phyloP scores from a whole-genome alignment of 2,888 invertebrate species.

The Synergus japonicus region DNA sequence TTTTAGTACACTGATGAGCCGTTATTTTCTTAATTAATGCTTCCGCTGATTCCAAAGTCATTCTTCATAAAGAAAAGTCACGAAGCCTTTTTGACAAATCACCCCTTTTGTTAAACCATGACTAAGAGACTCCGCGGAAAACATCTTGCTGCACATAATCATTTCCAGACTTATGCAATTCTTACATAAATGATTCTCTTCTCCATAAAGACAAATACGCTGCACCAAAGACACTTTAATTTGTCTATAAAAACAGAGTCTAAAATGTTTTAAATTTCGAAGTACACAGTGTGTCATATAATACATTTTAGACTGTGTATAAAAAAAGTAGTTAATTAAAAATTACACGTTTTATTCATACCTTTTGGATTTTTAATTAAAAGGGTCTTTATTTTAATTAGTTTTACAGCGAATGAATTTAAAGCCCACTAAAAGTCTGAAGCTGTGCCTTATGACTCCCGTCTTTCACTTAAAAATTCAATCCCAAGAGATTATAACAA shows the following conservation, averaged over 20 bases:
- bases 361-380: neutral
- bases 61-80: neutral
- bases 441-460: neutral
- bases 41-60: neutral
- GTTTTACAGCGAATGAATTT: neutral
- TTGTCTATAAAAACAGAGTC: too few species aligned
- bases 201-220: neutral
- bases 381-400: neutral
- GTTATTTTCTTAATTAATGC: constrained; percentile 1
- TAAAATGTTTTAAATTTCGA: too few species aligned
- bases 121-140: neutral
- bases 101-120: constrained; percentile 1
- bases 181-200: neutral
- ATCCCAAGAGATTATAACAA: constrained; percentile 1
- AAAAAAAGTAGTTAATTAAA: too few species aligned
- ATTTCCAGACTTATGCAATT: neutral
- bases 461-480: neutral
- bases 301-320: too few species aligned
- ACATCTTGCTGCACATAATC: neutral
- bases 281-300: too few species aligned
- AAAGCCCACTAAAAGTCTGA: neutral
- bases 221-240: neutral
- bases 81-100: neutral
- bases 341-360: too few species aligned
- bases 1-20: neutral